Evolutionary conservation across 2,113 vertebrate genomes (phyloP), one percentile per base, ranked within the genome.

Genomic region (Amia ocellicauda): DNA sequence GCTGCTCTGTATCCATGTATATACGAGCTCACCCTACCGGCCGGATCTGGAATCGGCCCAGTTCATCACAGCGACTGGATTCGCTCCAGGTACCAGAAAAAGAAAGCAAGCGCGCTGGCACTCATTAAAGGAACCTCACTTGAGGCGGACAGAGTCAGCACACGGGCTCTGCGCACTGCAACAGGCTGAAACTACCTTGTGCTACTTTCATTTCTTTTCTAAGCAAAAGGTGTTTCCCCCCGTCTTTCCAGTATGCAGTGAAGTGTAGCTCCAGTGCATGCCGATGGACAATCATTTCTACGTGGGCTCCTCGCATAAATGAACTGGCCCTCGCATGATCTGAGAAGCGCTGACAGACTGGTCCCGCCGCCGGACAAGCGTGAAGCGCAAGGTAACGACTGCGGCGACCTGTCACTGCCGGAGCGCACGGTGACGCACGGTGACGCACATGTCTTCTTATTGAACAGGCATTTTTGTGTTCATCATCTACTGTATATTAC

Each of bases 21-120:
- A 70, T 70, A 69, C 61, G 67, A 36, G 70, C 70, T 68, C 72
- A 41, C 77, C 74, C 87, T 83, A 63, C 60, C 69, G 86, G 84
- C 58, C 51, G 53, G 49, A 54, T 60, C 28, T 75, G 77, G 85
- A 77, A 81, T 63, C 69, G 71, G 72, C 78, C 78, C 69, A 69
- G 62, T 11, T 24, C 17, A 66, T 81, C 72, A 63, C 55, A 69
- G 62, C 71, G 67, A 72, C 69, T 80, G 80, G 78, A 82, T 61
- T 62, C 52, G 69, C 54, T 77, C 79, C 81, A 84, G 79, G 76
- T 72, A 56, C 42, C 5, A 53, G 20, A 23, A 26, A 67, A 58
- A 78, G 69, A 68, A 70, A n/a, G n/a, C n/a, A n/a, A n/a, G n/a
- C n/a, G 0, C n/a, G 64, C 74, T 75, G 74, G 73, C 79, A 78